A percentile compares a stretch with the other conserved stretches of the same genome.
Conservation (phyloP, 2,888 invertebrate species). For the Lasiommata megera region DNA sequence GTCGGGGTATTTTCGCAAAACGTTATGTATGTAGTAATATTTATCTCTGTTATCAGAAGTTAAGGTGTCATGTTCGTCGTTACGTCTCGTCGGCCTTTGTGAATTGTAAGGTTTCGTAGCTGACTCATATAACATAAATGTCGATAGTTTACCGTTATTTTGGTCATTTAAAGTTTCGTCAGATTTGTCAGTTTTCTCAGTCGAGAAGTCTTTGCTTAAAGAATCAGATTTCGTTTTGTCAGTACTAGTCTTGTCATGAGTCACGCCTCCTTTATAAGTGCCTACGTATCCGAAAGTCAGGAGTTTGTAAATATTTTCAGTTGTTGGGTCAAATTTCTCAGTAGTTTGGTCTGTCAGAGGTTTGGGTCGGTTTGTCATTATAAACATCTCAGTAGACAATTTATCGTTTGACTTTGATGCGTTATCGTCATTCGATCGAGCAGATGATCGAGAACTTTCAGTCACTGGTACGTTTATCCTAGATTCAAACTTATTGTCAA, state of each 20-base stretch:
- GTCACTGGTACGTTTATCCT: conserved; percentile 55
- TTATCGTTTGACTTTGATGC: conserved; percentile 35
- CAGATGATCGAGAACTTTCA: conserved; percentile 56
- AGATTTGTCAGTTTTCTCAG: conserved; percentile 43
- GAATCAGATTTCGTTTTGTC: conserved; percentile 40
- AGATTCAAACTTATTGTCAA: conserved; percentile 44
- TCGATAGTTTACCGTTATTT: conserved; percentile 57
- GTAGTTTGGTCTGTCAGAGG: conserved; percentile 36
- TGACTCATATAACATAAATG: conserved; percentile 67
- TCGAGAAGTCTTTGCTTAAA: conserved; percentile 65
- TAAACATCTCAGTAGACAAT: conserved; percentile 37
- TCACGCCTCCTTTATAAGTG: conserved; percentile 59
- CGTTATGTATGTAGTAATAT: conserved; percentile 71
- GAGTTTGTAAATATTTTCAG: conserved; percentile 68
- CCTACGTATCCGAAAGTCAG: conserved; percentile 77
- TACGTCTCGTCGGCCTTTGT: conserved; percentile 65
- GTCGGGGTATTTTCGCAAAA: conserved; percentile 64
- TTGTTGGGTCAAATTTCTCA: conserved; percentile 47
- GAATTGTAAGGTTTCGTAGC: conserved; percentile 64
- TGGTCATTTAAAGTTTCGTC: conserved; percentile 39
- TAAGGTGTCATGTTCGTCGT: conserved; percentile 49
- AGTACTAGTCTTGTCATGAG: conserved; percentile 28
- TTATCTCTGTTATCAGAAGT: conserved; percentile 49
- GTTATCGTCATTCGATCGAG: conserved; percentile 59
- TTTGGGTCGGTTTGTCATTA: conserved; percentile 29